These are phyloP conservation scores for Lethenteron camtschaticum DNA, from an alignment of 2,113 vertebrate genomes.

Conservation along the genomic window DNA sequence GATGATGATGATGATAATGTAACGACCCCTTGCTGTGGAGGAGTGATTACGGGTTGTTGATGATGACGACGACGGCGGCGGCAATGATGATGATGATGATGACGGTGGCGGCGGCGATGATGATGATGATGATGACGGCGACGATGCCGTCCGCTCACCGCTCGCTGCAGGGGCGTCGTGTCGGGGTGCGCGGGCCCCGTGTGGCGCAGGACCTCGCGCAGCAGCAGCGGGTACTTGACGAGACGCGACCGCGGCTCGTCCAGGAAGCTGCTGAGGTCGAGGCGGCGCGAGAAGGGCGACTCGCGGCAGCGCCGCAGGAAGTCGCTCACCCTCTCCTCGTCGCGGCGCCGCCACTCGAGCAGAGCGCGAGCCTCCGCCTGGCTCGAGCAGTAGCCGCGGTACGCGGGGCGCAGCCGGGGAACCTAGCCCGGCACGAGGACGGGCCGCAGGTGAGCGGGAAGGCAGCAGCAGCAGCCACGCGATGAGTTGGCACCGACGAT, in stretches of 20 bases:
- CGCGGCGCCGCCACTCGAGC: constrained; percentile 34
- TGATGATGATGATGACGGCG: background rate
- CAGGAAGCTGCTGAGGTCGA: constrained; percentile 48
- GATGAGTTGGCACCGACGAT: no score
- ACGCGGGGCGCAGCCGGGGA: constrained; percentile 27
- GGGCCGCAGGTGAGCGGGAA: background rate
- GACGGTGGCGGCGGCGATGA: no score
- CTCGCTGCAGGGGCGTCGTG: constrained; percentile 23
- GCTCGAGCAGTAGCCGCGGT: constrained; percentile 42
- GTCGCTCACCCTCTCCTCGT: constrained; percentile 30
- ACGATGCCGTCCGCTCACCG: constrained; percentile 22
- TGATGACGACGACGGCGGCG: no score
- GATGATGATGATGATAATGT: no score
- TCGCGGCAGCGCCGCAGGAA: constrained; percentile 43
- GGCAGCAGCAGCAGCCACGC: background rate
- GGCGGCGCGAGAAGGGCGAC: constrained; percentile 40
- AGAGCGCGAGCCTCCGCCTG: constrained; percentile 40
- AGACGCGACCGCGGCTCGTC: constrained; percentile 40
- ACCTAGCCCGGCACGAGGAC: constrained; percentile 17
- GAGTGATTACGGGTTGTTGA: no score
- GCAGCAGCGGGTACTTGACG: constrained; percentile 39
- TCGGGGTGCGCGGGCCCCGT: constrained; percentile 36
- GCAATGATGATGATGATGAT: no score
- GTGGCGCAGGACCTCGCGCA: constrained; percentile 38
- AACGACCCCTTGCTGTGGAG: no score